Evolutionary conservation across 2,888 invertebrate species (phyloP).

Genomic region (Sarcophaga caerulescens): DNA sequence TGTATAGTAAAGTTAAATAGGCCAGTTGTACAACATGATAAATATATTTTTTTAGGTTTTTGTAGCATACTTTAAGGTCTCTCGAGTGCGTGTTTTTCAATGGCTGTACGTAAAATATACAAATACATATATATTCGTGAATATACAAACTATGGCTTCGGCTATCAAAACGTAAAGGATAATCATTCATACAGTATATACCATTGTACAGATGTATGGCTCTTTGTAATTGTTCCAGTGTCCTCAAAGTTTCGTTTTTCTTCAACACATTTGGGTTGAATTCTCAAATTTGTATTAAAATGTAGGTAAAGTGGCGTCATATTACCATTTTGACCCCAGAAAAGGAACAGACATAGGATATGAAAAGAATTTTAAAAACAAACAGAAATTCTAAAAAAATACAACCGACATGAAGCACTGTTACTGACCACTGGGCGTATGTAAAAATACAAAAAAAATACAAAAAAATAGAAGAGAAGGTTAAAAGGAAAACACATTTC

Average conservation of each 20-base stretch:
- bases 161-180: not conserved
- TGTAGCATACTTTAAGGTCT: not conserved
- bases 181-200: not conserved
- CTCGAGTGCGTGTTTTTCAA: slow-evolving; percentile 41
- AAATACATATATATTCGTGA: not conserved
- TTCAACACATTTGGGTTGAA: slow-evolving; percentile 46
- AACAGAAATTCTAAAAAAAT: not conserved
- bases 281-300: slow-evolving; percentile 42
- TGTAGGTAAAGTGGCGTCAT: slow-evolving; percentile 54
- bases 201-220: not conserved
- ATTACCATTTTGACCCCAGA: slow-evolving; percentile 17
- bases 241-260: slow-evolving; percentile 50
- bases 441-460: slow-evolving; percentile 22
- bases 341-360: not conserved
- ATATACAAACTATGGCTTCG: not conserved
- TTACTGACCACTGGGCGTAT: slow-evolving; percentile 61
- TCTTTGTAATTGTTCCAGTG: slow-evolving; percentile 43
- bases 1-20: slow-evolving; percentile 32
- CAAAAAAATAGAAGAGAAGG: not conserved
- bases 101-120: slow-evolving; percentile 37
- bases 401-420: slow-evolving; percentile 37
- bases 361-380: not conserved
- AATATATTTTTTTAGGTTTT: slow-evolving; percentile 29
- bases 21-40: slow-evolving; percentile 61
- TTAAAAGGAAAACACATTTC: slow-evolving; percentile 28